These are phyloP conservation scores for Murina feae DNA, from an alignment of 2,113 vertebrate genomes.

Conservation along the genomic window DNA sequence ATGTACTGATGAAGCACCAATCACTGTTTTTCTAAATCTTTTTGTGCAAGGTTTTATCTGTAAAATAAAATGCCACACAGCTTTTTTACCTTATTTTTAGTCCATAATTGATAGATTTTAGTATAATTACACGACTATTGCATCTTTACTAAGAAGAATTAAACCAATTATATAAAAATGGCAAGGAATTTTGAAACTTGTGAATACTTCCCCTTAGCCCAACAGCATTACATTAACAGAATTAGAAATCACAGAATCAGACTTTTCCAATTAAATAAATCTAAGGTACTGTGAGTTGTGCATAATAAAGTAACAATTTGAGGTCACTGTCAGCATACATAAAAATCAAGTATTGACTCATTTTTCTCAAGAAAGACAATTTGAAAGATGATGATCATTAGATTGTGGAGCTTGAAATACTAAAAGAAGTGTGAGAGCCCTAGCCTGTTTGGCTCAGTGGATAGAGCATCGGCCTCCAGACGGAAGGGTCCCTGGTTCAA, in stretches of 20 bases:
- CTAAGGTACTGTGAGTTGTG: background rate
- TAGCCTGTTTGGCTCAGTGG: too few species aligned
- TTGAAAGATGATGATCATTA: slow-evolving; percentile 44
- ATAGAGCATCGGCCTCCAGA: too few species aligned
- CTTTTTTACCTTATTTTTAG: slow-evolving; percentile 23
- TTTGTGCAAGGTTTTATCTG: background rate
- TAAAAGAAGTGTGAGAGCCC: background rate
- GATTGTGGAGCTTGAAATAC: background rate
- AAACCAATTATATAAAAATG: slow-evolving; percentile 41
- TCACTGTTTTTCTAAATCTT: background rate
- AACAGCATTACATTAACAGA: slow-evolving; percentile 44
- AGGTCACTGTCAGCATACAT: slow-evolving; percentile 40
- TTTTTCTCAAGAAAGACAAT: slow-evolving; percentile 45
- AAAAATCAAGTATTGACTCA: slow-evolving; percentile 42
- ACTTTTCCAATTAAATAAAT: slow-evolving; percentile 50
- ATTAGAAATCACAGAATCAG: slow-evolving; percentile 38
- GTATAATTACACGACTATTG: slow-evolving; percentile 45
- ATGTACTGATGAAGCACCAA: background rate
- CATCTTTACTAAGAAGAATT: slow-evolving; percentile 42
- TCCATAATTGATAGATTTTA: background rate
- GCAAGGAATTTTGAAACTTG: slow-evolving; percentile 21
- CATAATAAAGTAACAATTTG: slow-evolving; percentile 38
- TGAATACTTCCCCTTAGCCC: background rate
- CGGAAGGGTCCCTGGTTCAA: too few species aligned
- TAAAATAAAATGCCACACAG: background rate